Evolutionary conservation across 2,888 invertebrate genomes (phyloP).

Genomic region (Melieria crassipennis): DNA sequence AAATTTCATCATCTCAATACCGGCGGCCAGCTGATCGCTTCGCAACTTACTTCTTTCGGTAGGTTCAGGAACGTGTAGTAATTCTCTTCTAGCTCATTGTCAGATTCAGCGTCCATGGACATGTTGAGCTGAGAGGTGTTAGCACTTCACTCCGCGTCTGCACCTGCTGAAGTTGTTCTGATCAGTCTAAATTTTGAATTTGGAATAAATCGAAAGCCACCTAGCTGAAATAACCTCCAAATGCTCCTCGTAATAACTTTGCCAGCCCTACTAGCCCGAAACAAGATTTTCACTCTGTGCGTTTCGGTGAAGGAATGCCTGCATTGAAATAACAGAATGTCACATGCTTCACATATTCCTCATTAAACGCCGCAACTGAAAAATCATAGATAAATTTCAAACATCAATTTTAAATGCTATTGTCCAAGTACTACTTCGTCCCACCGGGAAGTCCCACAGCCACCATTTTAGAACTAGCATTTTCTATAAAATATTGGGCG

Average conservation of each 20-base stretch:
- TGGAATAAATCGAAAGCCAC: slow-evolving; percentile 25
- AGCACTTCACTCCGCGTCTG: background rate
- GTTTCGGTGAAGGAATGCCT: too few species aligned
- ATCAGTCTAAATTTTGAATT: slow-evolving; percentile 33
- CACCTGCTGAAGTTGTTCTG: background rate
- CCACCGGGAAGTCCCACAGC: too few species aligned
- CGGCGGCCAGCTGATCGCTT: slow-evolving; percentile 28
- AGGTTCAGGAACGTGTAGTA: slow-evolving; percentile 90
- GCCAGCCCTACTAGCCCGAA: background rate
- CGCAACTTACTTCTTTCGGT: slow-evolving; percentile 77
- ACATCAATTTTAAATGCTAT: too few species aligned
- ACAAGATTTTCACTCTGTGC: background rate
- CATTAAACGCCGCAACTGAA: too few species aligned
- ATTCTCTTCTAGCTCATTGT: slow-evolving; percentile 77
- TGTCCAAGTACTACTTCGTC: too few species aligned
- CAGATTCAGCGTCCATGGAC: slow-evolving; percentile 72
- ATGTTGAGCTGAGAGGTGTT: slow-evolving; percentile 37
- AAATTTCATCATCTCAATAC: background rate
- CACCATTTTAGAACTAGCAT: too few species aligned
- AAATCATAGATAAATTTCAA: too few species aligned
- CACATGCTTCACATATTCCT: too few species aligned
- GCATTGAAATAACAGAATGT: too few species aligned
- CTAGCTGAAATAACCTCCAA: slow-evolving; percentile 43
- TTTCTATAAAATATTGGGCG: too few species aligned
- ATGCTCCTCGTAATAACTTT: slow-evolving; percentile 31